Conservation (phyloP, 30 jellyfish, hydroid and myxozoan species). For the Cassiopea andromeda region DNA sequence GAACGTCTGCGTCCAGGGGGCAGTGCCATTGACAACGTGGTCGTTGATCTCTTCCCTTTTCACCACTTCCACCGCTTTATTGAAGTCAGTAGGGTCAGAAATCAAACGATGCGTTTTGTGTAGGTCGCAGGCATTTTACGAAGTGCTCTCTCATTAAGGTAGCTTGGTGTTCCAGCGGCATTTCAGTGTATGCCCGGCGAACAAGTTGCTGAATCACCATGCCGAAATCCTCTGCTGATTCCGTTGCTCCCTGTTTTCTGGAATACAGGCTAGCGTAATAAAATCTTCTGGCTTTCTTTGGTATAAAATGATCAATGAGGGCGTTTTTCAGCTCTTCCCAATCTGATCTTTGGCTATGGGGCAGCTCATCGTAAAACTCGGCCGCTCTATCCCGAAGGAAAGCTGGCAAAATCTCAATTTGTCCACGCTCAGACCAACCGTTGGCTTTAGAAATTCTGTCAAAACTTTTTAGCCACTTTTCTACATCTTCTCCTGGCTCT, state of each 20-base stretch:
- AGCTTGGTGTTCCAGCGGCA: slow-evolving; percentile 48
- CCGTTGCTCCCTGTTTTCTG: slow-evolving; percentile 22
- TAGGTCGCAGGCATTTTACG: slow-evolving; percentile 31
- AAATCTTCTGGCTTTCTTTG: slow-evolving; percentile 53
- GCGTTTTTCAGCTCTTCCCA: slow-evolving; percentile 24
- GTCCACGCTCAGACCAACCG: slow-evolving; percentile 38
- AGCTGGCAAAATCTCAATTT: slow-evolving; percentile 35
- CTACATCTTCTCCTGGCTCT: slow-evolving; percentile 35
- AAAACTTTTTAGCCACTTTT: slow-evolving; percentile 35
- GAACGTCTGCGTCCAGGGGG: slow-evolving; percentile 13
- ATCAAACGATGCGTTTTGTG: too few relatives aligned
- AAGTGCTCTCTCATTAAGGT: slow-evolving; percentile 57
- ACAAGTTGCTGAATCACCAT: slow-evolving; percentile 22
- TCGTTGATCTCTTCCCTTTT: slow-evolving; percentile 44
- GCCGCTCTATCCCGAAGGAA: slow-evolving; percentile 45
- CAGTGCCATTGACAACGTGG: slow-evolving; percentile 11
- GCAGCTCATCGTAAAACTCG: slow-evolving; percentile 41
- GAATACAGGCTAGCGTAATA: slow-evolving; percentile 29
- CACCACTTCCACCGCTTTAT: slow-evolving; percentile 29
- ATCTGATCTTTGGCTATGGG: neutral
- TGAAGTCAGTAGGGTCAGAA: slow-evolving; percentile 18
- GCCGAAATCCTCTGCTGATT: slow-evolving; percentile 47
- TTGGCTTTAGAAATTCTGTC: slow-evolving; percentile 40
- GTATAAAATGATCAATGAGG: slow-evolving; percentile 29
- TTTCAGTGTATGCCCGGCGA: slow-evolving; percentile 31